Evolutionary conservation across 2,888 invertebrate genomes (phyloP), one percentile per base, ranked within the genome.

Genomic region (Eupithecia inturbata): DNA sequence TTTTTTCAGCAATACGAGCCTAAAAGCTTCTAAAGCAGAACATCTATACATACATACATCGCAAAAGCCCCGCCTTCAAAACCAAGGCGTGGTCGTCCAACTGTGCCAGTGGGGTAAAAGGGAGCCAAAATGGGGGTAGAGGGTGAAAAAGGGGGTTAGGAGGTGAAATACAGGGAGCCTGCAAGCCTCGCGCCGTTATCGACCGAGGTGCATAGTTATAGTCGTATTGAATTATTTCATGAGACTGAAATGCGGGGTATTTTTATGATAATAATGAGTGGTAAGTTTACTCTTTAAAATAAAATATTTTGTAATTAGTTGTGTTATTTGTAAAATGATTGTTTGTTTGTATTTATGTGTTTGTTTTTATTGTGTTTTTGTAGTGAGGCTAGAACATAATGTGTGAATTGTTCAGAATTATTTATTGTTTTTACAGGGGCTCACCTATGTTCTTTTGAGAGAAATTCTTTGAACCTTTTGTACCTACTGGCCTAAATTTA

Each of bases 11-110:
- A 22, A 12, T 26, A 26, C 57, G 12, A 57, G 57, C 14, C n/a
- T 22, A 26, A 14, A 53, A 26, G 26, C 49, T 39, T 39, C 12
- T 1, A 39, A 7, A 12, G 12, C 12, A 39, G 39, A 36, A n/a
- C 57, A 26, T 57, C 14, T 26, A 57, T 26, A 57, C 14, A 26
- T 26, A 57, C 14, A 57, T 26, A 12, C 10, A 63, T 26, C 53
- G 67, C 67, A 73, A 53, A 36, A 33, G 66, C 70, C 49, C 64
- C 75, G 75, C 71, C 72, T 66, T 53, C 57, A 14, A 53, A 53
- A 62, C 22, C 75, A 67, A 79, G 83, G 83, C 80, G 83, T 83
- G 83, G 82, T 63, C 73, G 81, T 63, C 76, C 79, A 79, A 80
- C 74, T 80, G 76, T 79, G 83, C 80, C 83, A 84, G 79, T 83